Percentiles rank a stretch among this genome's conserved stretches.
phyloP scores from a whole-genome alignment of 1,140 invertebrate genomes.

The Brachionus asplanchnoidis region DNA sequence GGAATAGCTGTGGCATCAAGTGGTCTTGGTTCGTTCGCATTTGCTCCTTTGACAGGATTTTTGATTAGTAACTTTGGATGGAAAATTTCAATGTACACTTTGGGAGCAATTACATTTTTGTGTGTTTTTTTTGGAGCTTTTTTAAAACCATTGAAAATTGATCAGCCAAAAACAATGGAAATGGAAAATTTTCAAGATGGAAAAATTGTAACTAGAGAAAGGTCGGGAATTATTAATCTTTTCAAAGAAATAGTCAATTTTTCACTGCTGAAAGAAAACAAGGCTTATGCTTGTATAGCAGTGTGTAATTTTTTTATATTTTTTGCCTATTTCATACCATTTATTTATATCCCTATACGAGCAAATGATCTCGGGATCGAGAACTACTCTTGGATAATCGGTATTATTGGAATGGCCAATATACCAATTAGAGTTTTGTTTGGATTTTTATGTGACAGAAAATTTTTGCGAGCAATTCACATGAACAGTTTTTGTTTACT shows the following conservation, averaged over 20 bases:
- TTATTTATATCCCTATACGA: neutral
- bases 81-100: slow-evolving; percentile 44
- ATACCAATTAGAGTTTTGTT: neutral
- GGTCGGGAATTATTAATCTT: neutral
- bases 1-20: slow-evolving; percentile 67
- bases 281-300: neutral
- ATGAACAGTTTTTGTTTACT: neutral
- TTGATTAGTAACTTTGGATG: slow-evolving; percentile 50
- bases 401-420: neutral
- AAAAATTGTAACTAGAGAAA: neutral
- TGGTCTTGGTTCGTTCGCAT: slow-evolving; percentile 42
- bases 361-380: neutral
- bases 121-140: slow-evolving; percentile 1
- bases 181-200: neutral
- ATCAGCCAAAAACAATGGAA: neutral
- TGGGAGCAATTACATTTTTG: neutral
- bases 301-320: neutral
- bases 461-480: neutral
- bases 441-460: neutral
- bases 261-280: neutral
- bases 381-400: neutral
- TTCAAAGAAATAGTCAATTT: slow-evolving; percentile 18
- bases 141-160: neutral
- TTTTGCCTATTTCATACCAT: neutral
- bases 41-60: slow-evolving; percentile 48